These are phyloP conservation scores for Eristalis tenax DNA, from an alignment of 2,888 invertebrate genomes.

Conservation along the genomic window DNA sequence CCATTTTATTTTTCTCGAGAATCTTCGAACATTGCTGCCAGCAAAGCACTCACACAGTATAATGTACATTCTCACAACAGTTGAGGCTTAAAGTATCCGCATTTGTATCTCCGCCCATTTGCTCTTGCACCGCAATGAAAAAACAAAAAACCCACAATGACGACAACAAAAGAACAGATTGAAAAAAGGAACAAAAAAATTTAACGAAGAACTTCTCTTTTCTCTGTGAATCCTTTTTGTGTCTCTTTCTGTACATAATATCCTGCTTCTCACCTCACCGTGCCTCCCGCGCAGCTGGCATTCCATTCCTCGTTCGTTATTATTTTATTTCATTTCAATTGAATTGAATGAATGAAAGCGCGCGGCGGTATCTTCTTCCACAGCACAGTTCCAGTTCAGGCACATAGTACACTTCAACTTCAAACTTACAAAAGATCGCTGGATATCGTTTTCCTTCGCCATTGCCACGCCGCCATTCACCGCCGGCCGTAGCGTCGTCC, in stretches of 20 bases:
- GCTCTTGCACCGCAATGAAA: conserved; percentile 23
- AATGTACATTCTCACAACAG: neutral
- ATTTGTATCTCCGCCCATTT: conserved; percentile 66
- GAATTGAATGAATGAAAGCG: conserved; percentile 60
- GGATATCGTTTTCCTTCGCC: conserved; percentile 58
- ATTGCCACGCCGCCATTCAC: neutral
- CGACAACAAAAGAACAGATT: neutral
- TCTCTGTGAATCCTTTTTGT: conserved; percentile 56
- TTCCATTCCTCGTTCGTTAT: conserved; percentile 59
- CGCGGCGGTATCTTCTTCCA: conserved; percentile 63
- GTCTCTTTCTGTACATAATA: conserved; percentile 60
- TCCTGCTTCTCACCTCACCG: conserved; percentile 37
- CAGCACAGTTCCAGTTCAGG: conserved; percentile 5
- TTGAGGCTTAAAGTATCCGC: conserved; percentile 24
- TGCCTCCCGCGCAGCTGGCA: conserved; percentile 8
- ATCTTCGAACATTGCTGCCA: neutral
- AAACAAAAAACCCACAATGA: conserved; percentile 5
- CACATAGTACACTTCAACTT: conserved; percentile 56
- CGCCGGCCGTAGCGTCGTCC: too few relatives aligned
- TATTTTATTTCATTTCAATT: conserved; percentile 69
- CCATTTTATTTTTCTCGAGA: neutral
- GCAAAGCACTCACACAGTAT: neutral
- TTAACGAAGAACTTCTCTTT: conserved; percentile 11
- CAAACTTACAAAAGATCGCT: conserved; percentile 66
- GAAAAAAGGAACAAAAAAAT: neutral